These are phyloP conservation scores for Vollenhovia emeryi DNA, from an alignment of 1,140 invertebrate genomes.

Conservation along the genomic window DNA sequence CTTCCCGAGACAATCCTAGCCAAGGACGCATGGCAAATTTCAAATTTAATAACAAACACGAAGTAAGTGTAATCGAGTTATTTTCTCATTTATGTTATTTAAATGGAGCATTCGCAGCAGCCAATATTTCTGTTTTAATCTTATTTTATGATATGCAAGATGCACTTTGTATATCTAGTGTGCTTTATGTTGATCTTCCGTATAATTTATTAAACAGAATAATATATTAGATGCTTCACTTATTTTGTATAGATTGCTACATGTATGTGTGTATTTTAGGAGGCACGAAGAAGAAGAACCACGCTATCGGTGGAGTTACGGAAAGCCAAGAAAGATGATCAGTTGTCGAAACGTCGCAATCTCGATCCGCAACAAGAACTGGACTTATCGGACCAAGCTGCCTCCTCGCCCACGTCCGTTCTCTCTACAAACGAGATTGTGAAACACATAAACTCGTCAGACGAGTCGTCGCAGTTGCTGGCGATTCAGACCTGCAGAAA, in stretches of 20 bases:
- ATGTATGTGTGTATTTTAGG: conserved; percentile 84
- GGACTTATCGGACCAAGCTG: conserved; percentile 86
- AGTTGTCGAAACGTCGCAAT: conserved; percentile 97
- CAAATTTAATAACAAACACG: conserved; percentile 73
- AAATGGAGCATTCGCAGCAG: not conserved
- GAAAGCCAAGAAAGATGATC: conserved; percentile 97
- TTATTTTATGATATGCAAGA: not conserved
- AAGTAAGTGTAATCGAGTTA: conserved; percentile 65
- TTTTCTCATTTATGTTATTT: conserved; percentile 17
- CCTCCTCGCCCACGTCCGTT: conserved; percentile 81
- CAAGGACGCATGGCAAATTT: conserved; percentile 72
- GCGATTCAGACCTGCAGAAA: conserved; percentile 94
- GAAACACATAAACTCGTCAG: conserved; percentile 87
- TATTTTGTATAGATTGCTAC: not conserved
- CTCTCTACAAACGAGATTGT: conserved; percentile 88
- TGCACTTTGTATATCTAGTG: not conserved
- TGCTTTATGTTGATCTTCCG: not conserved
- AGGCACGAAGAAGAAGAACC: conserved; percentile 94
- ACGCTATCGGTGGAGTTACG: conserved; percentile 96
- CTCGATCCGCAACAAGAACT: conserved; percentile 87
- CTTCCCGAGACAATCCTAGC: conserved; percentile 62
- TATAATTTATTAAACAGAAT: not conserved
- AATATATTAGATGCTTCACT: not conserved
- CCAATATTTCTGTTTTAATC: not conserved
- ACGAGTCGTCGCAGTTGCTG: conserved; percentile 87